Percentiles rank a stretch among this genome's conserved stretches.
phyloP scores from a whole-genome alignment of 2,113 vertebrate genomes.

The Mixornis gularis region DNA sequence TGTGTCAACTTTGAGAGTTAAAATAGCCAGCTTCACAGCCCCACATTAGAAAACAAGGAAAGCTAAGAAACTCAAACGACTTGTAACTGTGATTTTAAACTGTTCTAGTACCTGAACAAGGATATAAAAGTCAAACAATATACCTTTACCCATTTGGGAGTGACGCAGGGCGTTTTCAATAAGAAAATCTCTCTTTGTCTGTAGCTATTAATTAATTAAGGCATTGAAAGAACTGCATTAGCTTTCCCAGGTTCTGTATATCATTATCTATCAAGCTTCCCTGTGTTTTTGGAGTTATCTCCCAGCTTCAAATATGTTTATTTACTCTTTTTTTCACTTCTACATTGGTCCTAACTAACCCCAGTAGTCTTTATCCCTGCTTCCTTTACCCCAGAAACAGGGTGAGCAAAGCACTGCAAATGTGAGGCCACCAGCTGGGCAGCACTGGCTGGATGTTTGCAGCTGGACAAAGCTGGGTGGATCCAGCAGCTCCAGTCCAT shows the following conservation, averaged over 20 bases:
- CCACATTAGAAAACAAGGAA: neutral
- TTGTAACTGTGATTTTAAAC: neutral
- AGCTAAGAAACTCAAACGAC: neutral
- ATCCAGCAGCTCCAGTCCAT: neutral
- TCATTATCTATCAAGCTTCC: neutral
- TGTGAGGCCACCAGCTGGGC: neutral
- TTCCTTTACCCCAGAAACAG: neutral
- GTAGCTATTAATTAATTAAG: accelerated
- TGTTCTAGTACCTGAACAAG: neutral
- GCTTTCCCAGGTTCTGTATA: neutral
- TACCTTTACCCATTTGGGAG: neutral
- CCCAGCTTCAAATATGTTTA: neutral
- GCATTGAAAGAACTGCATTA: neutral
- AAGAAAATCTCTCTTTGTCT: neutral
- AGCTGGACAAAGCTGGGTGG: neutral
- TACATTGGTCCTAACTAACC: neutral
- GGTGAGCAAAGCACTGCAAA: neutral
- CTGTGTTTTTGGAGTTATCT: neutral
- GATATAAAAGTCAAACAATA: neutral
- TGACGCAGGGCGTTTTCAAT: neutral
- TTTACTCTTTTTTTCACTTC: neutral
- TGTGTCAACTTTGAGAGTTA: neutral
- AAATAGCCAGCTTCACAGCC: neutral
- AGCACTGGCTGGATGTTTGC: neutral
- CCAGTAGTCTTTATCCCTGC: neutral